These are phyloP conservation scores for Helostoma temminkii DNA, from an alignment of 2,797 vertebrate species.

Conservation along the genomic window DNA sequence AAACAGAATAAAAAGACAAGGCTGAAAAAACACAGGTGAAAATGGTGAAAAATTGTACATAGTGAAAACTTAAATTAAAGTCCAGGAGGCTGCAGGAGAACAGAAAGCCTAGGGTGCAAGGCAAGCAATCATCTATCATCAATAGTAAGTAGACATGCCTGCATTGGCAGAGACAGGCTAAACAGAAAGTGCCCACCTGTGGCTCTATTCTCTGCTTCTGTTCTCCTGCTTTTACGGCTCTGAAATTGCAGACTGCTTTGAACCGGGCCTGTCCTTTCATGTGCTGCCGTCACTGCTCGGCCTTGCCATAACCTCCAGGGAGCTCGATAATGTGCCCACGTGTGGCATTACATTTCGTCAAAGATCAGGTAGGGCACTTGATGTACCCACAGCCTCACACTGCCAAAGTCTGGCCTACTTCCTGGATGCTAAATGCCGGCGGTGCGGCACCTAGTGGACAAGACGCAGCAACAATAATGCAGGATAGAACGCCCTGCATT, in stretches of 20 bases:
- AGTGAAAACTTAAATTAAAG: slow-evolving; percentile 29
- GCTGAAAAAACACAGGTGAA: slow-evolving; percentile 12
- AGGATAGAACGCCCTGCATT: neutral
- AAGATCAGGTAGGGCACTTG: slow-evolving; percentile 65
- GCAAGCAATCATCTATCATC: slow-evolving; percentile 72
- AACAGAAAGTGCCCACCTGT: slow-evolving; percentile 76
- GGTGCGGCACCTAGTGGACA: slow-evolving; percentile 63
- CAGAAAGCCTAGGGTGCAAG: slow-evolving; percentile 32
- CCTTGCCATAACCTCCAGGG: slow-evolving; percentile 62
- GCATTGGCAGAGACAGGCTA: slow-evolving; percentile 29
- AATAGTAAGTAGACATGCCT: slow-evolving; percentile 59
- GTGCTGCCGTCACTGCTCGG: slow-evolving; percentile 62
- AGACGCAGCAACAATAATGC: neutral
- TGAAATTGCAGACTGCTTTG: slow-evolving; percentile 75
- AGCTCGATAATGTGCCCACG: slow-evolving; percentile 65
- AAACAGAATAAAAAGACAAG: slow-evolving; percentile 13
- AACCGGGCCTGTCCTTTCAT: slow-evolving; percentile 64
- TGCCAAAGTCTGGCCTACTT: slow-evolving; percentile 54
- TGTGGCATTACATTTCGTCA: slow-evolving; percentile 65
- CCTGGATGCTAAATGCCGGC: slow-evolving; percentile 46
- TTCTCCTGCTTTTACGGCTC: slow-evolving; percentile 59
- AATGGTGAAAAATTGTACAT: slow-evolving; percentile 22
- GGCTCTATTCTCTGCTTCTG: slow-evolving; percentile 70
- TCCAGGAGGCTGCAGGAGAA: slow-evolving; percentile 13
- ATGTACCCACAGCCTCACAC: slow-evolving; percentile 35